Evolutionary conservation across 2,888 invertebrate species (phyloP), one percentile per base, ranked within the genome.

Genomic region (Fissipunctia ypsillon): DNA sequence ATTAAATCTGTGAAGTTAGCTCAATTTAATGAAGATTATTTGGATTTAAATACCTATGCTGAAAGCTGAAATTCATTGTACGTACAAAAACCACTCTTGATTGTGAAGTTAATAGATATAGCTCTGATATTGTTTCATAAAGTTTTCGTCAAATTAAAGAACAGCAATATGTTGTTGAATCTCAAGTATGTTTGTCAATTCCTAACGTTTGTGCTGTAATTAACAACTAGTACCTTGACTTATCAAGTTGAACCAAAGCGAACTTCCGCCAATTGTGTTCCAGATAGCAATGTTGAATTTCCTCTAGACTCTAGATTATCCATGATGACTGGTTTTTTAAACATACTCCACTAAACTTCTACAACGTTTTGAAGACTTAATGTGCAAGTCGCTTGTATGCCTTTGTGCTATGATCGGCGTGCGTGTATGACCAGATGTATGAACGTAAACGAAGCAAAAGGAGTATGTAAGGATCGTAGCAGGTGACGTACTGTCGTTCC

Each of bases 251-350:
- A 31, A 52, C 61, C 38, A 65, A 66, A 50, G 50, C 25, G 48
- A 28, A 81, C 56, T 76, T 78, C 81, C 78, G 78, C 16, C 81
- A 76, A 81, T 78, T 81, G 76, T 77, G 31, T 77, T 79, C 22
- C 19, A 76, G 69, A 76, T 81, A 76, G 43, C 77, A 57, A 65
- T 67, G 78, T 71, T 77, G 57, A 82, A 67, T 82, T 82, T 71
- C 52, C 59, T 78, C 52, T 50, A 59, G 38, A 59, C 38, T 57
- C n/a, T 38, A 43, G 35, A 41, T 52, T 61, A 63, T 38, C 38
- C n/a, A 56, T 45, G 66, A 71, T 67, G 71, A 50, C 35, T 64
- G 48, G 35, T 28, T 67, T 52, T 59, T 12, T 67, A 59, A 64
- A 70, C 54, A 43, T 50, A 50, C 48, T 31, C 9, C 38, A 64